Evolutionary conservation across 2,113 vertebrate genomes (phyloP).

Genomic region (Psophia crepitans): DNA sequence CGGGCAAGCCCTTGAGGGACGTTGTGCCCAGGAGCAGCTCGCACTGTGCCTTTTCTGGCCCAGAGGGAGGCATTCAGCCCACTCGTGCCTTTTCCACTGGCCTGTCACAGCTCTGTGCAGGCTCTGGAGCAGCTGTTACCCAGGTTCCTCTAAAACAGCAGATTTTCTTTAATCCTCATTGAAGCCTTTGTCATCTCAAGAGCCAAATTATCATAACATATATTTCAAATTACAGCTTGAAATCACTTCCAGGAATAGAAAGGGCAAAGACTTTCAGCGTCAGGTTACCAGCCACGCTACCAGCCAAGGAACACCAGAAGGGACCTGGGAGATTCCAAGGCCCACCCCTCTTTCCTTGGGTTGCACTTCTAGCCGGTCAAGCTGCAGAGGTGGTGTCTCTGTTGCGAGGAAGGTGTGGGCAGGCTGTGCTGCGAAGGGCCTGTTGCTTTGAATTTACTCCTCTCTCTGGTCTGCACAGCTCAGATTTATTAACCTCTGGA

Average conservation of each 20-base stretch:
- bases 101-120: not conserved
- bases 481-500: constrained; percentile 29
- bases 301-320: not conserved
- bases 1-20: not conserved
- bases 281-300: not conserved
- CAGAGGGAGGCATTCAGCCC: not conserved
- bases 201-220: not conserved
- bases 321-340: not conserved
- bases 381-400: not conserved
- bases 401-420: not conserved
- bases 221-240: not conserved
- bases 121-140: not conserved
- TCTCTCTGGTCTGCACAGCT: not conserved
- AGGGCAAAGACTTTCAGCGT: not conserved
- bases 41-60: not conserved
- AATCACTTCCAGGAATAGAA: not conserved
- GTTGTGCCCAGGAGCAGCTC: accelerated
- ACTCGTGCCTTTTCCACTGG: not conserved
- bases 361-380: not conserved
- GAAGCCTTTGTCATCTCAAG: not conserved
- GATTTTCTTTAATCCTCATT: not conserved
- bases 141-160: not conserved
- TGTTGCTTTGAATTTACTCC: constrained; percentile 14
- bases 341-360: not conserved
- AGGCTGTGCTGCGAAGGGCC: not conserved